Conservation (phyloP, 2,797 vertebrate genomes). For the Poeciliopsis gracilis region DNA sequence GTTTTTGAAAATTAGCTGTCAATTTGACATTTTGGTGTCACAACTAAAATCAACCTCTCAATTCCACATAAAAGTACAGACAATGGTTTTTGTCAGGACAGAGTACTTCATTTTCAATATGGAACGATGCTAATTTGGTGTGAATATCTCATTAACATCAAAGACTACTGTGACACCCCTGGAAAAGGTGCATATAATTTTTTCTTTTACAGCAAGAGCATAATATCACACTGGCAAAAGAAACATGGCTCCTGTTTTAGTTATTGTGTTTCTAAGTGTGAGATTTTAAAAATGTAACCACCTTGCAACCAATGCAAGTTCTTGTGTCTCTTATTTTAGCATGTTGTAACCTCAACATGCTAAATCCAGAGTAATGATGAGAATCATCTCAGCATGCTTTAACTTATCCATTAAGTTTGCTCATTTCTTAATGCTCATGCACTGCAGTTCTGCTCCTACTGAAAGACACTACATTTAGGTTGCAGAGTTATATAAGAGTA, state of each 20-base stretch:
- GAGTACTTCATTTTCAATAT: neutral
- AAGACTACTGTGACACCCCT: neutral
- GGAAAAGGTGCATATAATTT: neutral
- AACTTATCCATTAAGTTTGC: neutral
- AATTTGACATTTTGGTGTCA: constrained; percentile 11
- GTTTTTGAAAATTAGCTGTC: constrained; percentile 4
- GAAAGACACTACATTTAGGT: neutral
- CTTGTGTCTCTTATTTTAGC: neutral
- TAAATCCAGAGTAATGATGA: neutral
- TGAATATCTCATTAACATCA: neutral
- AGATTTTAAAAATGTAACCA: neutral
- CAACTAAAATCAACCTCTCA: neutral
- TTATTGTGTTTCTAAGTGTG: neutral
- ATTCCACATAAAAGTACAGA: neutral
- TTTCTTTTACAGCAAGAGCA: neutral
- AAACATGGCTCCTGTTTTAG: too few species aligned
- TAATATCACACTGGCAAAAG: neutral
- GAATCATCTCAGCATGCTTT: neutral
- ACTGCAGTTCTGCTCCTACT: neutral
- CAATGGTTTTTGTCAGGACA: neutral
- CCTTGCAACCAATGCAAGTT: neutral
- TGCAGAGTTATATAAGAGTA: neutral
- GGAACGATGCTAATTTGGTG: neutral
- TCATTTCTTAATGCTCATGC: neutral
- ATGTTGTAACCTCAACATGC: neutral